Conservation (phyloP, 2,888 invertebrate genomes). For the Galeopsomyia nigrocyanea region DNA sequence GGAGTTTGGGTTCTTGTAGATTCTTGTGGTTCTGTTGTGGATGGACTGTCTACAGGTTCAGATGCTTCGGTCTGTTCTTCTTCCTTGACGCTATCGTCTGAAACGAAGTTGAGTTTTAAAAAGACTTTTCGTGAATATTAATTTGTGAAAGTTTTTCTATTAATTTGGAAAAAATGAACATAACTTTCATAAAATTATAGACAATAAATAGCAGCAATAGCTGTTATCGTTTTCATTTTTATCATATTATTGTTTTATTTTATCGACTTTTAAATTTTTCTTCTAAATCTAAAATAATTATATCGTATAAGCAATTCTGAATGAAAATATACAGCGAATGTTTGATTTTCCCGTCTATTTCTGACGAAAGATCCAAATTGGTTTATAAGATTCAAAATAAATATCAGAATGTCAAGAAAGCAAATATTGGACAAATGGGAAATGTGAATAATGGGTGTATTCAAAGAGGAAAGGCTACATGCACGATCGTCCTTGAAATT, state of each 20-base stretch:
- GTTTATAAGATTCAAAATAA: background rate
- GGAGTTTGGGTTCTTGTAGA: background rate
- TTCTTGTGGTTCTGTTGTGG: background rate
- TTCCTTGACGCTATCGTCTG: too few relatives aligned
- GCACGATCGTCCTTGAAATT: constrained; percentile 62
- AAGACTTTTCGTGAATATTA: background rate
- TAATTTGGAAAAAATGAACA: background rate
- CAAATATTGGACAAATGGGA: constrained; percentile 43
- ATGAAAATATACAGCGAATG: background rate
- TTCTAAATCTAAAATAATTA: too few relatives aligned
- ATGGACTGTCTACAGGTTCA: background rate
- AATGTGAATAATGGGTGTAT: constrained; percentile 43
- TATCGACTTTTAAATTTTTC: too few relatives aligned
- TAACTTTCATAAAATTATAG: too few relatives aligned
- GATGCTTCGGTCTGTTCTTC: constrained; percentile 23
- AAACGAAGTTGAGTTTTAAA: background rate
- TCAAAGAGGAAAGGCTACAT: constrained; percentile 60
- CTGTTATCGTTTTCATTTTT: too few relatives aligned
- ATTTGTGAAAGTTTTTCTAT: constrained; percentile 2
- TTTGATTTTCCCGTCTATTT: background rate
- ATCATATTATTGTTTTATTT: too few relatives aligned
- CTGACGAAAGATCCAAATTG: background rate
- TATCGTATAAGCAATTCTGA: background rate
- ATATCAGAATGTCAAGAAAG: constrained; percentile 5
- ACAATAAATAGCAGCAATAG: too few relatives aligned